Evolutionary conservation across 2,888 invertebrate genomes (phyloP).

Genomic region (Sturmia bella): DNA sequence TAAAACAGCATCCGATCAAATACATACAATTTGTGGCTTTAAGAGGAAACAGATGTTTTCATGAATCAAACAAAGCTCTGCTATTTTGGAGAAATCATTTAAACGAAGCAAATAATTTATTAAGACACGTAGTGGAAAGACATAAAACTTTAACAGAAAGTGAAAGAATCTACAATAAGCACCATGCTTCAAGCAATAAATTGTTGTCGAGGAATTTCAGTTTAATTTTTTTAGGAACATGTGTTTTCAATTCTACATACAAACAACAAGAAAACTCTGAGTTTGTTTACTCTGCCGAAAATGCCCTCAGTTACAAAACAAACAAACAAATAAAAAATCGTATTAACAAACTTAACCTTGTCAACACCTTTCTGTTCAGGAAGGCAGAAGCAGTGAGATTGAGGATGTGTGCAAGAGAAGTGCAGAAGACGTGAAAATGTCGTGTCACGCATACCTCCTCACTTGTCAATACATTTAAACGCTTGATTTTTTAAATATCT

Average conservation of each 20-base stretch:
- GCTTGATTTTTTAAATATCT: too few species aligned
- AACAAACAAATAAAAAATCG: neutral
- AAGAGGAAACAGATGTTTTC: constrained; percentile 42
- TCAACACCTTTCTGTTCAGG: constrained; percentile 42
- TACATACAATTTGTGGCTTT: neutral
- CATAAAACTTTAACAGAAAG: neutral
- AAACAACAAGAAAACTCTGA: neutral
- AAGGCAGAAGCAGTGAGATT: neutral
- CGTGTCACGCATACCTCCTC: too few species aligned
- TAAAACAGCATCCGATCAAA: constrained; percentile 3
- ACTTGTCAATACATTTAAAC: too few species aligned
- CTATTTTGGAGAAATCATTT: constrained; percentile 29
- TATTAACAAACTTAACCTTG: constrained; percentile 35
- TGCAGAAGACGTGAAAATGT: too few species aligned
- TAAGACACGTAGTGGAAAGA: constrained; percentile 16
- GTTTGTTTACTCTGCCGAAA: constrained; percentile 29
- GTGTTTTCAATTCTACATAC: neutral
- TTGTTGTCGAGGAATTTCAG: constrained; percentile 33
- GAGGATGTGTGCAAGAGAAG: too few species aligned
- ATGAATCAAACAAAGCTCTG: constrained; percentile 34
- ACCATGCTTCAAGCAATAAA: constrained; percentile 30
- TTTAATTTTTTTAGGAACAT: constrained; percentile 14
- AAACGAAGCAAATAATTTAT: constrained; percentile 10
- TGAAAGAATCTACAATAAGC: constrained; percentile 28
- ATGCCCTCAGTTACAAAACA: constrained; percentile 5